These are phyloP conservation scores for Phenacoccus solenopsis DNA, from an alignment of 1,140 invertebrate species.

Conservation along the genomic window DNA sequence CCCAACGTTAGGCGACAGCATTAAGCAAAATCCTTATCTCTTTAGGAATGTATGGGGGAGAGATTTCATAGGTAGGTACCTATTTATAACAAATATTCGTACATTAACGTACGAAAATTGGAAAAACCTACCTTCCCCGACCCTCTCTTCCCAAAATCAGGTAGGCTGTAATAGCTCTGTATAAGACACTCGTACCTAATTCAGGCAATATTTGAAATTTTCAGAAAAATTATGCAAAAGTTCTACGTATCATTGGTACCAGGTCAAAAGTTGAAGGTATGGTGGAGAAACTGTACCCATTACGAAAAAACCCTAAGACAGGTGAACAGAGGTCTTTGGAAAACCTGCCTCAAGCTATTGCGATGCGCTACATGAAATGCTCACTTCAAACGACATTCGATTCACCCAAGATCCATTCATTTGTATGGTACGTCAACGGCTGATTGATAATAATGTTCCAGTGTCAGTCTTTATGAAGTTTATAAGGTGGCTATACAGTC, in stretches of 20 bases:
- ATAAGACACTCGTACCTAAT: conserved; percentile 1
- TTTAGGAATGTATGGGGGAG: no score
- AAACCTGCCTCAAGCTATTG: background rate
- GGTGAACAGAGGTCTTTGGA: background rate
- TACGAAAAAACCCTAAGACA: background rate
- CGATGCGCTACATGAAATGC: background rate
- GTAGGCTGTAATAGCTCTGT: no score
- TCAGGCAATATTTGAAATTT: conserved; percentile 9
- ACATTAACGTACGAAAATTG: no score
- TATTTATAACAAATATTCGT: no score
- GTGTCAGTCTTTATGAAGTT: background rate
- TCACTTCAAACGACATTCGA: background rate
- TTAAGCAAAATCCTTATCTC: no score
- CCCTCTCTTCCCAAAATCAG: no score
- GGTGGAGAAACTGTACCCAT: background rate
- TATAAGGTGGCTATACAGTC: background rate
- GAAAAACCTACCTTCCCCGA: no score
- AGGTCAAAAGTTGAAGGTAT: background rate
- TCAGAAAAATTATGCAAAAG: conserved; percentile 8
- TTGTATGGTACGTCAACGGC: background rate
- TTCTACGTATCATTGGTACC: background rate
- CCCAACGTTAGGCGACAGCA: no score
- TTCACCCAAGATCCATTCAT: background rate
- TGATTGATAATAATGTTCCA: background rate
- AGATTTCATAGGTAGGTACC: no score